These are phyloP conservation scores for Cerceris rybyensis DNA, from an alignment of 2,888 invertebrate species.

Conservation along the genomic window DNA sequence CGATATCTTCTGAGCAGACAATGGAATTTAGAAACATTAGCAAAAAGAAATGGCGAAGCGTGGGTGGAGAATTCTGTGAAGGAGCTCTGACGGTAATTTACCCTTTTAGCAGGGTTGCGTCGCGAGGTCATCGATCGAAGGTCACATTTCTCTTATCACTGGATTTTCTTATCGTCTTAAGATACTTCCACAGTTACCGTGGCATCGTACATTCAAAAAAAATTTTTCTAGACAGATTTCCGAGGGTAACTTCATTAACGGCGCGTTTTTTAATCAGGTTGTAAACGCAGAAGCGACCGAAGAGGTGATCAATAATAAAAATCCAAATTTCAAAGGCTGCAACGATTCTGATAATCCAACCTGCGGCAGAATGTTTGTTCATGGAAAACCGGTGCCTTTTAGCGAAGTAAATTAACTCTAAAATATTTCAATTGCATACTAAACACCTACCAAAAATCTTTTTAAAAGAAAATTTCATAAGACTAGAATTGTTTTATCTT, in stretches of 20 bases:
- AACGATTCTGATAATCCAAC: slow-evolving; percentile 77
- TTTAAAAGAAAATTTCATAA: not conserved
- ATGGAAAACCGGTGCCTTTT: slow-evolving; percentile 80
- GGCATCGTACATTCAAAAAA: slow-evolving; percentile 7
- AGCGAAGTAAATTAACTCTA: slow-evolving; percentile 74
- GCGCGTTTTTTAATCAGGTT: slow-evolving; percentile 66
- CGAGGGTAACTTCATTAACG: slow-evolving; percentile 35
- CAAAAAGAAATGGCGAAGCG: too few species aligned
- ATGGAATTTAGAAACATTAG: not conserved
- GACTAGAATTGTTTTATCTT: too few species aligned
- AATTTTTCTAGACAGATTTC: slow-evolving; percentile 2
- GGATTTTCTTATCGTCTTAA: too few species aligned
- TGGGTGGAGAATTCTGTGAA: too few species aligned
- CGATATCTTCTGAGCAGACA: slow-evolving; percentile 4
- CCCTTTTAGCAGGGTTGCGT: too few species aligned
- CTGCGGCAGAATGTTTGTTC: slow-evolving; percentile 80
- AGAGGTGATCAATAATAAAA: slow-evolving; percentile 80
- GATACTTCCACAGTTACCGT: too few species aligned
- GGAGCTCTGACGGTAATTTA: too few species aligned
- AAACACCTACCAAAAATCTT: too few species aligned
- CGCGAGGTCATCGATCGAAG: too few species aligned
- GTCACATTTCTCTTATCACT: too few species aligned
- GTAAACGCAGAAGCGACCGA: slow-evolving; percentile 82
- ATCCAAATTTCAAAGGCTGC: slow-evolving; percentile 80
- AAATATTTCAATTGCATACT: too few species aligned